Conservation (phyloP, 2,113 vertebrate species). For the Chinchilla lanigera region DNA sequence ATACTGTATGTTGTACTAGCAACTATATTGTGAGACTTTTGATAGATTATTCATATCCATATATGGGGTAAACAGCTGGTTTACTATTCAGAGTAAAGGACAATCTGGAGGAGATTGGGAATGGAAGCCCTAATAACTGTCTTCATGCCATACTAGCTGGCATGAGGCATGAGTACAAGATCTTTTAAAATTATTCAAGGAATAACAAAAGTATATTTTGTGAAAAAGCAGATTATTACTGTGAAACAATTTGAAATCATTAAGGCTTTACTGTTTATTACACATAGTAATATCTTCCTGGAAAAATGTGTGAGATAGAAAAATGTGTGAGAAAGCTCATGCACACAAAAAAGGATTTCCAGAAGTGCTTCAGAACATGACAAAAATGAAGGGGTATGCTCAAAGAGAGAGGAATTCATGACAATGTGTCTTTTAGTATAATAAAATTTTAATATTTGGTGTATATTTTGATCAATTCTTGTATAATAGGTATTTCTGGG, state of each 20-base stretch:
- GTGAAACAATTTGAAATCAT: not conserved
- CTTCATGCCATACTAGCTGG: not conserved
- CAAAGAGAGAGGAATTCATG: too few relatives aligned
- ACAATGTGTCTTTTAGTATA: too few relatives aligned
- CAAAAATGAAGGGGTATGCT: too few relatives aligned
- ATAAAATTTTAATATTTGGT: too few relatives aligned
- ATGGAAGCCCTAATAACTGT: not conserved
- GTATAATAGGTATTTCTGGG: not conserved
- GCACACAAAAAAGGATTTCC: too few relatives aligned
- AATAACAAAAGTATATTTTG: constrained; percentile 41
- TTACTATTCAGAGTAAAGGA: not conserved
- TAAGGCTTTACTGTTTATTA: constrained; percentile 47
- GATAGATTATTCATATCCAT: not conserved
- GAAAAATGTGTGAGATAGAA: too few relatives aligned
- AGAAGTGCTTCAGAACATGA: too few relatives aligned
- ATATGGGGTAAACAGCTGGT: not conserved
- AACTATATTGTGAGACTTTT: not conserved
- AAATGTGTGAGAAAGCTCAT: too few relatives aligned
- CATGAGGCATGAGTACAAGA: not conserved
- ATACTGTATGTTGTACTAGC: not conserved
- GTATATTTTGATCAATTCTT: not conserved
- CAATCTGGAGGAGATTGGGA: not conserved
- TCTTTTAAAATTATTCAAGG: constrained; percentile 50
- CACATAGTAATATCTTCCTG: not conserved
- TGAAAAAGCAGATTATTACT: not conserved